Conservation (phyloP, 2,113 vertebrate genomes). For the Dicerorhinus sumatrensis region DNA sequence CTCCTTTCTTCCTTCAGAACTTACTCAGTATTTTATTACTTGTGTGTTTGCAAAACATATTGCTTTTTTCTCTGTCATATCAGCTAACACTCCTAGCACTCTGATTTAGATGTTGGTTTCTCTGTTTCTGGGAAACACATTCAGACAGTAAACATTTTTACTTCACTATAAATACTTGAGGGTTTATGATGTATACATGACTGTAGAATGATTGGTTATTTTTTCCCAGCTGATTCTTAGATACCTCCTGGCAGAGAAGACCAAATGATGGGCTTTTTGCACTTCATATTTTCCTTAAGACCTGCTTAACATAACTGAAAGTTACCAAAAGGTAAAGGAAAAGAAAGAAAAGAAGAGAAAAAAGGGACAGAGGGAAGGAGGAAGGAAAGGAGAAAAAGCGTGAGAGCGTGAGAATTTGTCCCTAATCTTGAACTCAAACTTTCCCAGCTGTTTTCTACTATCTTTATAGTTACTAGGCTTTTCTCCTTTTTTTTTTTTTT, state of each 20-base stretch:
- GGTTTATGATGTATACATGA: slow-evolving; percentile 33
- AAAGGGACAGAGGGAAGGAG: not conserved
- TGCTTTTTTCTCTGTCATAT: slow-evolving; percentile 23
- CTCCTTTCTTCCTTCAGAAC: not conserved
- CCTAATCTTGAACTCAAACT: not conserved
- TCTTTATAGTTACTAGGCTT: not conserved
- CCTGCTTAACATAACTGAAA: not conserved
- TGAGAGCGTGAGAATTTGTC: not conserved
- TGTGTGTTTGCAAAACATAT: slow-evolving; percentile 58
- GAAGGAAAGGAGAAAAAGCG: not conserved
- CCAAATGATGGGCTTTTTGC: not conserved
- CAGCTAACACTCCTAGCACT: slow-evolving; percentile 46
- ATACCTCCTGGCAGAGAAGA: not conserved
- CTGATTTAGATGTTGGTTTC: slow-evolving; percentile 1
- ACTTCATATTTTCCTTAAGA: slow-evolving; percentile 24
- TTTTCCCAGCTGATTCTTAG: not conserved
- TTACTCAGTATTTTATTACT: slow-evolving; percentile 65
- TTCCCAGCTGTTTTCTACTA: not conserved
- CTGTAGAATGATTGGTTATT: not conserved
- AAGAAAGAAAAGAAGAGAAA: not conserved
- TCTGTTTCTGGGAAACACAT: slow-evolving; percentile 64
- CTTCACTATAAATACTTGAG: slow-evolving; percentile 65
- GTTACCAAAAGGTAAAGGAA: not conserved
- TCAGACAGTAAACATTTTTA: slow-evolving; percentile 68
- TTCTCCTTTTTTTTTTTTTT: not conserved